These are phyloP conservation scores for Cossypha dichroa DNA, from an alignment of 2,797 vertebrate species.

Conservation along the genomic window DNA sequence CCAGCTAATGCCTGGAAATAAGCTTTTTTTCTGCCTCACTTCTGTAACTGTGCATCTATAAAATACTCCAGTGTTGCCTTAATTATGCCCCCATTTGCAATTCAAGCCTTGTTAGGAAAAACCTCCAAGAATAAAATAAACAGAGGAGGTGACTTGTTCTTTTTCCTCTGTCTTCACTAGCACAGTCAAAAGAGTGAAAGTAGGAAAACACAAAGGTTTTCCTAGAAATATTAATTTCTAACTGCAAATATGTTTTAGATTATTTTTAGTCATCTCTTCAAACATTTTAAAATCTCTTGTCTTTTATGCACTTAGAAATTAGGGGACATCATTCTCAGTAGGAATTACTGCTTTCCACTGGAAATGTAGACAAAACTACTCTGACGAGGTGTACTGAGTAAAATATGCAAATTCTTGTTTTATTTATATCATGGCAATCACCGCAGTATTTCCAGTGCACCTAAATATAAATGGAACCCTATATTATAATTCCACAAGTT, in stretches of 20 bases:
- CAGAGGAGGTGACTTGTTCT: background rate
- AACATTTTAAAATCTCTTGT: background rate
- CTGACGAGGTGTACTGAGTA: background rate
- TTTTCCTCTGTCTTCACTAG: background rate
- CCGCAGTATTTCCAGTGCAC: background rate
- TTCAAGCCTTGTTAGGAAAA: background rate
- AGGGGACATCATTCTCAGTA: background rate
- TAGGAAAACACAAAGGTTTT: background rate
- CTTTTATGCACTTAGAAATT: background rate
- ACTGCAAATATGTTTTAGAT: background rate
- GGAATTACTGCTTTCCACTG: background rate
- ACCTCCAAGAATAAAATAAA: background rate
- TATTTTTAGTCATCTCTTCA: background rate
- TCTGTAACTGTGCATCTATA: background rate
- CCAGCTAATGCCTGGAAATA: background rate
- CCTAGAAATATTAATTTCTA: background rate
- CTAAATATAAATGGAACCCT: constrained; percentile 10
- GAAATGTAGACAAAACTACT: background rate
- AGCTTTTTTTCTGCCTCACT: background rate
- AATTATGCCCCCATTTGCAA: background rate
- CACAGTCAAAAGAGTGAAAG: background rate
- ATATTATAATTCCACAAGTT: constrained; percentile 9
- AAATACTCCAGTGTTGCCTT: background rate
- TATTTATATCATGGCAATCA: constrained; percentile 3
- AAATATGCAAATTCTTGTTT: background rate